Evolutionary conservation across 2,113 vertebrate species (phyloP).

Genomic region (Rhabdomys dilectus): DNA sequence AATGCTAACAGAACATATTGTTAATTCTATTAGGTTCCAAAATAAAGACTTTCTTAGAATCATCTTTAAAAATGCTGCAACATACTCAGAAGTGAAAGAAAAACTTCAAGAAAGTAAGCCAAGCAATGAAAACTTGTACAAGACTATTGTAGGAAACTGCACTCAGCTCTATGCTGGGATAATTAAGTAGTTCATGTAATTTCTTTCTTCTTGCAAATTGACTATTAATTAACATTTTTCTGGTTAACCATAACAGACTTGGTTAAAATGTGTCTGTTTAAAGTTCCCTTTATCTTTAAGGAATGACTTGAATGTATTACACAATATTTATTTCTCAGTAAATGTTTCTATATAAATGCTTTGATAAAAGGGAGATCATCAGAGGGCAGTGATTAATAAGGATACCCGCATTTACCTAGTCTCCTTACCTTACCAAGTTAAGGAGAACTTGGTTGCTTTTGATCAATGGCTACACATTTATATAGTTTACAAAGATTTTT

Average conservation of each 20-base stretch:
- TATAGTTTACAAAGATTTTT: background rate
- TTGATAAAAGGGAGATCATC: background rate
- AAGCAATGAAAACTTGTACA: background rate
- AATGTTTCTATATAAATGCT: background rate
- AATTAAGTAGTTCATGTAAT: background rate
- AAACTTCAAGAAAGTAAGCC: background rate
- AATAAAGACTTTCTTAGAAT: background rate
- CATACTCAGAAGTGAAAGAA: background rate
- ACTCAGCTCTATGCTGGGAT: background rate
- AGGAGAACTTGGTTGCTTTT: background rate
- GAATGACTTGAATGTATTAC: background rate
- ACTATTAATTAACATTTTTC: background rate
- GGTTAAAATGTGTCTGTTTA: background rate
- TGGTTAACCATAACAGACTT: background rate
- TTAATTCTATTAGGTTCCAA: background rate
- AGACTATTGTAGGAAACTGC: background rate
- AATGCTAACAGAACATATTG: background rate
- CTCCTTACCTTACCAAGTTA: no score
- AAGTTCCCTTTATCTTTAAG: background rate
- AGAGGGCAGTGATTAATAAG: background rate
- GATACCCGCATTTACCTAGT: background rate
- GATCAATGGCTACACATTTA: background rate
- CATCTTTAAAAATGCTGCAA: background rate
- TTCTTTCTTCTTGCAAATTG: background rate
- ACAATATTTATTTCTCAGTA: background rate